Evolutionary conservation across 2,113 vertebrate genomes (phyloP).

Genomic region (Motacilla tschutschensis): DNA sequence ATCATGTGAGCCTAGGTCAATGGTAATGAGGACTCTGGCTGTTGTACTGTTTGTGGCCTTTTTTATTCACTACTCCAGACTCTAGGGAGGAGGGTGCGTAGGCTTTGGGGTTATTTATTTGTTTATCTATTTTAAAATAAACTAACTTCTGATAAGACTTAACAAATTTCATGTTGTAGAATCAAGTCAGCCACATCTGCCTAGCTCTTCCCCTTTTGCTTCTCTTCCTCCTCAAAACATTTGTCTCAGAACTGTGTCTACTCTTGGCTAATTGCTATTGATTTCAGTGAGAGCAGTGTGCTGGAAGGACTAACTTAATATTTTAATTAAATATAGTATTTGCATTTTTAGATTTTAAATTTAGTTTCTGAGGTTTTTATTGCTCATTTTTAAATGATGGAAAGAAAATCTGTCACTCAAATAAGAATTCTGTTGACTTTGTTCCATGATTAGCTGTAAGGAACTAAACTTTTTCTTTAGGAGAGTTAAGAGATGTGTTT

Average conservation of each 20-base stretch:
- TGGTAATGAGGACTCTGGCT: neutral
- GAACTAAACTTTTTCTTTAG: neutral
- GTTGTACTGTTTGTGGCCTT: neutral
- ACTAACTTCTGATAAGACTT: neutral
- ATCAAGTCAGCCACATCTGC: neutral
- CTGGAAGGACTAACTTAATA: neutral
- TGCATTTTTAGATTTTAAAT: neutral
- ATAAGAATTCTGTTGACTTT: neutral
- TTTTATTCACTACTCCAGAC: neutral
- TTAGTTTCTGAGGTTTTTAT: neutral
- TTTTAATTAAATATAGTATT: neutral
- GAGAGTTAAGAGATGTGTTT: neutral
- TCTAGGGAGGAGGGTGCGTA: neutral
- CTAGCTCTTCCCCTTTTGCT: neutral
- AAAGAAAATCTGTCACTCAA: neutral
- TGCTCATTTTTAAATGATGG: neutral
- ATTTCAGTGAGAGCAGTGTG: neutral
- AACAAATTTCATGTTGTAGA: neutral
- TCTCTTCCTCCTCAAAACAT: neutral
- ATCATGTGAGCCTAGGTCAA: neutral
- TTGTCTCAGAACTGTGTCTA: neutral
- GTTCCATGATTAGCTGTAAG: neutral
- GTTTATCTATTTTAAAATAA: neutral
- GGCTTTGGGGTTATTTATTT: neutral
- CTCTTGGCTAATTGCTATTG: neutral